Percentiles rank a stretch among this genome's conserved stretches.
Conservation (phyloP, 1,140 invertebrate species). For the Neotoxoptera formosana region DNA sequence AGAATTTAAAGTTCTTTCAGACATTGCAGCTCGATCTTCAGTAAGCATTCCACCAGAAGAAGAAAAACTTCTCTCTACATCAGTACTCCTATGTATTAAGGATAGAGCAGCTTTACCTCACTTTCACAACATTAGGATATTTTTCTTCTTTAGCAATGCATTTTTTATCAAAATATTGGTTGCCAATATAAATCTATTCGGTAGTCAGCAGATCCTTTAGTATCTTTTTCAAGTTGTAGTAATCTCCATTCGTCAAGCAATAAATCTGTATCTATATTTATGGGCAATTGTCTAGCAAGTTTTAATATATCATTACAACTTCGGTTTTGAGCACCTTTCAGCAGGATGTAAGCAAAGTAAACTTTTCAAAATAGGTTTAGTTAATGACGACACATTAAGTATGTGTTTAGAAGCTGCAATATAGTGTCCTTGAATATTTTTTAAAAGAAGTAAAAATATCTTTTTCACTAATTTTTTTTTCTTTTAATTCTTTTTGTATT, state of each 20-base stretch:
- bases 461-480: slow-evolving; percentile 20
- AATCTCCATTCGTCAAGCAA: neutral
- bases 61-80: neutral
- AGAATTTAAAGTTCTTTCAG: slow-evolving; percentile 10
- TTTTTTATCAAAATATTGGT: neutral
- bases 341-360: neutral
- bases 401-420: slow-evolving; percentile 18
- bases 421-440: slow-evolving; percentile 6
- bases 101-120: neutral
- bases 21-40: neutral
- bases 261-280: neutral
- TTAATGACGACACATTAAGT: neutral
- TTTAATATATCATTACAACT: neutral
- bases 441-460: neutral
- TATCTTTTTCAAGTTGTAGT: slow-evolving; percentile 1
- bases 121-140: neutral
- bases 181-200: neutral
- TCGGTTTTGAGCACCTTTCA: neutral
- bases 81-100: neutral
- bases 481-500: neutral
- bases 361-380: neutral
- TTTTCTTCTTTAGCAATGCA: neutral
- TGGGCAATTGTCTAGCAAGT: neutral
- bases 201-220: neutral
- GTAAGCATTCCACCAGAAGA: neutral